Evolutionary conservation across 2,888 invertebrate species (phyloP).

Genomic region (Lasioglossum leucozonium): DNA sequence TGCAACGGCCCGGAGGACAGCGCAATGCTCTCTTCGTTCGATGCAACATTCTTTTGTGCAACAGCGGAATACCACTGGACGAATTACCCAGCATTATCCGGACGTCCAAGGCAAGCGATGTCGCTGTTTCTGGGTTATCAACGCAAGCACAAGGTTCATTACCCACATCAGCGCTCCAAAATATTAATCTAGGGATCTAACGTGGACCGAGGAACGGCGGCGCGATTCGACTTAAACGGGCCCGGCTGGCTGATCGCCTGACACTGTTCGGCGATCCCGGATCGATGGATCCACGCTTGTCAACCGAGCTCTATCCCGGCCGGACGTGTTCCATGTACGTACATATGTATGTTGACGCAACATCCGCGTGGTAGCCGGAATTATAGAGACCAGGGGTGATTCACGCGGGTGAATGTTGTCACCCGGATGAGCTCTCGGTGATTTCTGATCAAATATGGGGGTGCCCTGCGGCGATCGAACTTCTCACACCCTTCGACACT

Average conservation of each 20-base stretch:
- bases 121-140: too few relatives aligned
- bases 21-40: too few relatives aligned
- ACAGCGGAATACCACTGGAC: too few relatives aligned
- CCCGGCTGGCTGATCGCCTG: not conserved
- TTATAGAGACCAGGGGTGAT: slow-evolving; percentile 59
- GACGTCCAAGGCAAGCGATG: too few relatives aligned
- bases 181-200: too few relatives aligned
- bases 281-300: slow-evolving; percentile 33
- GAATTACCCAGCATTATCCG: too few relatives aligned
- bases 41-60: too few relatives aligned
- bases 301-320: slow-evolving; percentile 17
- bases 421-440: slow-evolving; percentile 64
- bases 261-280: slow-evolving; percentile 15
- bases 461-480: slow-evolving; percentile 16
- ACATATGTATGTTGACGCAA: slow-evolving; percentile 39
- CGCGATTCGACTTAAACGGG: slow-evolving; percentile 8
- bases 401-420: slow-evolving; percentile 67
- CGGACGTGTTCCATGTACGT: slow-evolving; percentile 2
- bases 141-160: too few relatives aligned
- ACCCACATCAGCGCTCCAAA: too few relatives aligned
- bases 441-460: slow-evolving; percentile 72
- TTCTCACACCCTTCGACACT: not conserved
- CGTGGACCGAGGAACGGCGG: too few relatives aligned
- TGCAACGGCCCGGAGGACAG: too few relatives aligned
- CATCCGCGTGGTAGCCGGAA: slow-evolving; percentile 59